Conservation (phyloP, 2,888 invertebrate genomes). For the Lomographa bimaculata region DNA sequence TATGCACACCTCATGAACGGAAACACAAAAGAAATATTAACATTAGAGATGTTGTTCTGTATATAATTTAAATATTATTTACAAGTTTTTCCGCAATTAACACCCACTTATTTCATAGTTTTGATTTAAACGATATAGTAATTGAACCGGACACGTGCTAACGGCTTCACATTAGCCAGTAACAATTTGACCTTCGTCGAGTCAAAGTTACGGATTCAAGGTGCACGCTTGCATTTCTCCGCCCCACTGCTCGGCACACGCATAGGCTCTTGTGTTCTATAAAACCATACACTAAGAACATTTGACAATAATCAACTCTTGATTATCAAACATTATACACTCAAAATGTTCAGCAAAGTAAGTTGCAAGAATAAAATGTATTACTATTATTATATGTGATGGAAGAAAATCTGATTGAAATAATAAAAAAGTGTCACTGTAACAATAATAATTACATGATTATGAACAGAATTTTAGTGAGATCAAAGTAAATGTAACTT, state of each 20-base stretch:
- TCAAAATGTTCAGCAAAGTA: conserved; percentile 68
- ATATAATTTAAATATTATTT: no score
- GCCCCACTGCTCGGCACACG: conserved; percentile 32
- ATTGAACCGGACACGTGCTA: conserved; percentile 33
- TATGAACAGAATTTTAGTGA: no score
- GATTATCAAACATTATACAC: conserved; percentile 45
- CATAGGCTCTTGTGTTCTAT: conserved; percentile 31
- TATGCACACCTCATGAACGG: no score
- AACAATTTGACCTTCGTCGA: conserved; percentile 31
- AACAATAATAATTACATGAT: no score
- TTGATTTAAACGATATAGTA: conserved; percentile 6
- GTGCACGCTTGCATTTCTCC: conserved; percentile 36
- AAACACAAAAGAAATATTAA: no score
- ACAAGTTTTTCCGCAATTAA: no score
- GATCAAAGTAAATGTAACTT: no score
- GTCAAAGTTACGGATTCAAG: conserved; percentile 45
- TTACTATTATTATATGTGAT: no score
- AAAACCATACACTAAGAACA: conserved; percentile 40
- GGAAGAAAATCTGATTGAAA: no score
- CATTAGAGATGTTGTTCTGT: no score
- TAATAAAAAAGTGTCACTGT: no score
- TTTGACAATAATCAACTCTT: conserved; percentile 53
- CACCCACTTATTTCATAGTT: no score
- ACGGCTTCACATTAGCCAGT: conserved; percentile 25
- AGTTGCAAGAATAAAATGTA: conserved; percentile 21